Conservation (phyloP, 2,797 vertebrate genomes). For the Streptopelia turtur region DNA sequence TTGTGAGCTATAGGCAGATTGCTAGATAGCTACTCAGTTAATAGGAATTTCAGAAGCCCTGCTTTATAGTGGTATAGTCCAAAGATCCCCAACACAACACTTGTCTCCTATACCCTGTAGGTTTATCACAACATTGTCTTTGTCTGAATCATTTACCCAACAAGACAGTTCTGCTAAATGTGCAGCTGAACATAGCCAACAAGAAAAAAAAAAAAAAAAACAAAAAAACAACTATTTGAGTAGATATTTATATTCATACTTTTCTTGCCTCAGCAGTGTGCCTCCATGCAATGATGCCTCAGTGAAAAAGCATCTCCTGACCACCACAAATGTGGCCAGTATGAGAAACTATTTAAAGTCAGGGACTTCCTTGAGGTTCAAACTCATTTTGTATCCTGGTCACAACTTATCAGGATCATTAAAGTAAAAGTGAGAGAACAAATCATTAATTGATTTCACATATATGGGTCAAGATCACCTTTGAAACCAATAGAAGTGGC, state of each 20-base stretch:
- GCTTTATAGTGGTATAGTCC: background rate
- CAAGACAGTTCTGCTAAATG: background rate
- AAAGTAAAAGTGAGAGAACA: constrained; percentile 32
- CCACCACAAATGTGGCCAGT: background rate
- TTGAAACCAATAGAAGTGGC: background rate
- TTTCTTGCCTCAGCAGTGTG: background rate
- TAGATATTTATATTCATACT: background rate
- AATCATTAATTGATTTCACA: background rate
- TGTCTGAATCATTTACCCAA: background rate
- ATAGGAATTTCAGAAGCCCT: background rate
- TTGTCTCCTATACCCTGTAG: background rate
- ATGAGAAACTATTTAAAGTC: background rate
- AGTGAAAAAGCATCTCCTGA: background rate
- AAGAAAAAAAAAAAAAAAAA: background rate
- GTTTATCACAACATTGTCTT: background rate
- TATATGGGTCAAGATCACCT: background rate
- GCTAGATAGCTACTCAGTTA: background rate
- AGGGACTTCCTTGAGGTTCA: background rate
- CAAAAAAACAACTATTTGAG: too few species aligned
- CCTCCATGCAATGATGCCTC: accelerated
- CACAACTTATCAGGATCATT: background rate
- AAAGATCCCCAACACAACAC: background rate
- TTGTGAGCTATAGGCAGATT: background rate
- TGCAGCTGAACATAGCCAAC: background rate
- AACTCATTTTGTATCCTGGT: background rate